Evolutionary conservation across 1,140 invertebrate genomes (phyloP), one percentile per base, ranked within the genome.

Genomic region (Apis cerana): DNA sequence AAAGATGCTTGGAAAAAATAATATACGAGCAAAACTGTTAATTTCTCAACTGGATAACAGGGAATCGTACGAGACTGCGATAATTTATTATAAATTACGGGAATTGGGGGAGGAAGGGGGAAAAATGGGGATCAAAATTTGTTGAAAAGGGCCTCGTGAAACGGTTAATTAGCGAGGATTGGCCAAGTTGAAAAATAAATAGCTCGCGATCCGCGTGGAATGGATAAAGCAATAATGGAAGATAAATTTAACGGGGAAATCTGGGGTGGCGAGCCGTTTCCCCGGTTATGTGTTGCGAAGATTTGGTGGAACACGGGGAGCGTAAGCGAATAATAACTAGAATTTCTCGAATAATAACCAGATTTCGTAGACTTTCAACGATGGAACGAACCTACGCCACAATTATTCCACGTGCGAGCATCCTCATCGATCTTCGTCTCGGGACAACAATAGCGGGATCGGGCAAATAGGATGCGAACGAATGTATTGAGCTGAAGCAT

Each of bases 351-450:
- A 59, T 59, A 74, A 48, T 74, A 61, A 74, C 56, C 56, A 19
- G 33, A 59, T n/a, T 56, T 43, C 27, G 50, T 58, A 72, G 54
- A 72, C 71, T 43, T 58, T 48, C 71, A 33, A 19, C 33, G 52
- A 59, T 33, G n/a, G 2, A 59, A 43, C 33, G 21, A 59, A 48
- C 10, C 19, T 8, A 33, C 9, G 19, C 9, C 1, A 21, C 21
- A 61, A 61, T 74, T 74, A 61, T 33, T 19, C 12, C 56, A 23
- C 56, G 56, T 17, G 71, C 56, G 56, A 74, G 59, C 33, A 23
- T 11, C 21, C 21, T 15, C 71, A 61, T 74, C 71, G 71, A 74
- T 74, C 71, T 74, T 74, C 71, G 71, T 74, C n/a, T 19, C 13
- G n/a, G 33, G 19, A 19, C 10, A 59, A 74, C 52, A 72, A 58